These are phyloP conservation scores for Bucorvus abyssinicus DNA, from an alignment of 2,797 vertebrate genomes.

Conservation along the genomic window DNA sequence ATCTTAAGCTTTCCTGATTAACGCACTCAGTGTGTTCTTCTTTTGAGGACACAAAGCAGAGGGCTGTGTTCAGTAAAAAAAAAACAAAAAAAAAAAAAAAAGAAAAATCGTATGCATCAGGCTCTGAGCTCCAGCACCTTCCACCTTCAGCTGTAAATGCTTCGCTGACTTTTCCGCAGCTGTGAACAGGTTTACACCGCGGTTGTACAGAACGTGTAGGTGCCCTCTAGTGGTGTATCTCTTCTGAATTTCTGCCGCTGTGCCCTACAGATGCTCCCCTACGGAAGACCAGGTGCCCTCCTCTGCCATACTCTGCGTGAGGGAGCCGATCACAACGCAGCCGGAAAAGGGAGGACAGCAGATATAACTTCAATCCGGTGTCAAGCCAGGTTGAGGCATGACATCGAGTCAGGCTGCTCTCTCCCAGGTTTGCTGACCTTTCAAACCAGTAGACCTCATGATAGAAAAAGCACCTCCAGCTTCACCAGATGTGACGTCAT, in stretches of 20 bases:
- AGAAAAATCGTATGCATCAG: neutral
- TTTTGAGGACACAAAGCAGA: neutral
- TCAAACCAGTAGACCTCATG: neutral
- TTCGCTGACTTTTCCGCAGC: neutral
- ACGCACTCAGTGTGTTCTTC: neutral
- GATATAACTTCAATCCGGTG: neutral
- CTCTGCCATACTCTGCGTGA: neutral
- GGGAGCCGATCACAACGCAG: neutral
- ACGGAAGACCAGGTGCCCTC: neutral
- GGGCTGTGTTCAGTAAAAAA: neutral
- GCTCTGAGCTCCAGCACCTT: neutral
- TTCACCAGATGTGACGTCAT: neutral
- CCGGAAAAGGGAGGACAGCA: neutral
- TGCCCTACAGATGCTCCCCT: neutral
- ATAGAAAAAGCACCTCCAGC: neutral
- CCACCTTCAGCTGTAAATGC: neutral
- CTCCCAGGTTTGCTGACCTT: neutral
- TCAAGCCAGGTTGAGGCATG: neutral
- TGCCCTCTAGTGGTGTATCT: conserved; percentile 59
- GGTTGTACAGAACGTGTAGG: neutral
- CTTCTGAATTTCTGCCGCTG: neutral
- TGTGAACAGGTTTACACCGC: neutral
- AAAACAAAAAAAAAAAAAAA: neutral
- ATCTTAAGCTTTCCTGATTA: neutral
- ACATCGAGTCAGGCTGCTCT: neutral